These are phyloP conservation scores for Porphyrio hochstetteri DNA, from an alignment of 2,113 vertebrate genomes.

Conservation along the genomic window DNA sequence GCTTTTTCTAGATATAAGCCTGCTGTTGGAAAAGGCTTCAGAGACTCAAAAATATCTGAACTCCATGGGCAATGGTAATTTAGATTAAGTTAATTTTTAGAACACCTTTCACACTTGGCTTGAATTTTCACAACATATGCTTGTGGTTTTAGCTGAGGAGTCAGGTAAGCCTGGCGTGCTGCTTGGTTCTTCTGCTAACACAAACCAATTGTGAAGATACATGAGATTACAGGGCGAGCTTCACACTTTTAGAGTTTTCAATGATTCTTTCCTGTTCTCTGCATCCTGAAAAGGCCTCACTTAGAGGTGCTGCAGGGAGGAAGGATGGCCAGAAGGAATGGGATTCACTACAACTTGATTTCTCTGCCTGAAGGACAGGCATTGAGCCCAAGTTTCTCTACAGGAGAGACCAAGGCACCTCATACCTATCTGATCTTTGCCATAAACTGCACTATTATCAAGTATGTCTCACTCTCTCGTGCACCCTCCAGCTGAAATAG, in stretches of 20 bases:
- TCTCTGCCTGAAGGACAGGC: background rate
- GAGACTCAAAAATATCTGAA: background rate
- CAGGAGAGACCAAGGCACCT: background rate
- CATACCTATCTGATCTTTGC: background rate
- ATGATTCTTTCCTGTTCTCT: background rate
- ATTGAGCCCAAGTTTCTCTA: background rate
- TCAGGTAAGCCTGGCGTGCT: background rate
- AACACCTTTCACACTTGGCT: constrained; percentile 6
- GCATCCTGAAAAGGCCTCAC: background rate
- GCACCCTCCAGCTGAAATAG: background rate
- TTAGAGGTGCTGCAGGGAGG: background rate
- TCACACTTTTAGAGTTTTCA: background rate
- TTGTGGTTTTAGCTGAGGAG: background rate
- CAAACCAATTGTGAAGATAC: background rate
- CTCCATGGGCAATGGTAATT: background rate
- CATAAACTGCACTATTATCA: background rate
- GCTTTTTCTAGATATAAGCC: background rate
- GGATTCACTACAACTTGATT: accelerated
- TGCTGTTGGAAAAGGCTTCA: background rate
- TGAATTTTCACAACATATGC: constrained; percentile 3
- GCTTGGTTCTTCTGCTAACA: background rate
- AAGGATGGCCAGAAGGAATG: background rate
- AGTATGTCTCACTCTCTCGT: background rate
- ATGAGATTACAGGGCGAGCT: background rate
- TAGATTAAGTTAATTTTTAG: background rate